Conservation (phyloP, 2,797 vertebrate genomes). For the Ataeniobius toweri region DNA sequence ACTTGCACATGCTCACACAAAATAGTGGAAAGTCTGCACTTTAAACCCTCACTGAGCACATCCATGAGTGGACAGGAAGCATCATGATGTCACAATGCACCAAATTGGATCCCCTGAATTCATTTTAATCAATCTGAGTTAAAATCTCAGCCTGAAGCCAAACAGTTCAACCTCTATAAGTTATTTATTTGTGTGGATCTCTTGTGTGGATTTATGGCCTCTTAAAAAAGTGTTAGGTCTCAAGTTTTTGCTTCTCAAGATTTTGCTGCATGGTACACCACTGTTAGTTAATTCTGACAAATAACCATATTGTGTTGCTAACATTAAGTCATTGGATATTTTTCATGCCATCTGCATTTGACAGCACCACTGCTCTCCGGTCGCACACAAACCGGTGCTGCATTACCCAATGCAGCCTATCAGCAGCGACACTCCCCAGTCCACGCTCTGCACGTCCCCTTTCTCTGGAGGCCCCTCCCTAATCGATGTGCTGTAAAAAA, state of each 20-base stretch:
- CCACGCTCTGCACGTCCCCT: constrained; percentile 2
- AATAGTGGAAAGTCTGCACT: constrained; percentile 67
- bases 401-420: constrained; percentile 36
- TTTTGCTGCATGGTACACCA: not conserved
- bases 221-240: constrained; percentile 5
- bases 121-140: not conserved
- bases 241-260: not conserved
- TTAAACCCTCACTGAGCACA: constrained; percentile 46
- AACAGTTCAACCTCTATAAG: constrained; percentile 5
- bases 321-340: constrained; percentile 1
- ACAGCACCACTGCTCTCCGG: not conserved
- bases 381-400: constrained; percentile 30
- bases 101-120: not conserved
- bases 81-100: constrained; percentile 30
- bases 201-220: not conserved
- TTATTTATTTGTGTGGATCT: not conserved
- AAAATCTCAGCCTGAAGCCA: not conserved
- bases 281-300: constrained; percentile 11
- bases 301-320: constrained; percentile 18
- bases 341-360: not conserved
- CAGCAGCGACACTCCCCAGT: constrained; percentile 4
- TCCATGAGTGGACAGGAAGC: constrained; percentile 19
- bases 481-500: constrained; percentile 37
- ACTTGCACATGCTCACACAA: constrained; percentile 50
- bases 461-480: constrained; percentile 8